Base-by-base conservation (phyloP, 2,888 invertebrate species). In the Phytoseiulus persimilis region DNA sequence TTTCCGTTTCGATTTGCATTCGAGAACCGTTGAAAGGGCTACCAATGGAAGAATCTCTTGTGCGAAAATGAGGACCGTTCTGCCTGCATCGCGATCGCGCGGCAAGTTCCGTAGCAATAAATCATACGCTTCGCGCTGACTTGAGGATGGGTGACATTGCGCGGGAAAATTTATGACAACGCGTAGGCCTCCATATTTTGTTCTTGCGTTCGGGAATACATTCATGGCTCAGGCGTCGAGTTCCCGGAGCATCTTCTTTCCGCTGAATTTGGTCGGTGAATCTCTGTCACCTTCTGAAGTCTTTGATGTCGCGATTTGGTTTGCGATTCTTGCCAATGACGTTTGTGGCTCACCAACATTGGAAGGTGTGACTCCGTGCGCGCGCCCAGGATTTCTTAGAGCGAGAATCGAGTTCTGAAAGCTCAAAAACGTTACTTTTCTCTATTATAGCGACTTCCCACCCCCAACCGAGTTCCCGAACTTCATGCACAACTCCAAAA, bases 401-500 rank as follows among this genome's bases (percentile, higher is more conserved):
- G n/a, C n/a, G n/a, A n/a, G n/a, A n/a, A n/a, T n/a, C n/a, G n/a
- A n/a, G n/a, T n/a, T n/a, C n/a, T n/a, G n/a, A n/a, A n/a, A n/a
- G n/a, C n/a, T n/a, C n/a, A n/a, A n/a, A n/a, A n/a, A n/a, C n/a
- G n/a, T n/a, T n/a, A n/a, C n/a, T 39, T 18, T 65, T 65, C 18
- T 65, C 65, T 14, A 65, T 32, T 93, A 92, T 91, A 93, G 92
- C 89, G 93, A 93, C 90, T 93, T 92, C 90, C 92, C 92, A 0
- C 92, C 92, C 18, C 92, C 92, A 0, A 90, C 90, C 0, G 92
- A 92, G 11, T 92, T 90, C 89, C 92, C 93, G 0, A 92, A 92
- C 90, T 92, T 92, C 90, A 92, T 93, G 92, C 92, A 92, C 91
- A 92, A 93, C 91, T 91, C 91, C 83, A 91, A 91, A 89, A 92